Percentiles rank a stretch among this genome's conserved stretches.
phyloP scores from a whole-genome alignment of 2,113 vertebrate genomes.

The Miniopterus natalensis region DNA sequence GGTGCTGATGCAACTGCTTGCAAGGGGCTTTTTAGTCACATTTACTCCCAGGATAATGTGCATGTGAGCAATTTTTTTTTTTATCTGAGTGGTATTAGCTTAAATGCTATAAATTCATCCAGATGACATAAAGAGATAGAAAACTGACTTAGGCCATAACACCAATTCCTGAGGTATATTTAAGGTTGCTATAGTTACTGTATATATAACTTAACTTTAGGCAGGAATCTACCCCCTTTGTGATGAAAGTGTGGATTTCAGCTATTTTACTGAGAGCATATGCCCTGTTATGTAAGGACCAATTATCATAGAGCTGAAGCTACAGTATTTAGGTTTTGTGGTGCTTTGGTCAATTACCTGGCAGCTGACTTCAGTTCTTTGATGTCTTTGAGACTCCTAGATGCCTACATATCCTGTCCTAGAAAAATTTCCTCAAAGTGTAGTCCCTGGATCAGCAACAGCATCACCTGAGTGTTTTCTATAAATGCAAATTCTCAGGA shows the following conservation, averaged over 20 bases:
- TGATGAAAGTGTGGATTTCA: slow-evolving; percentile 17
- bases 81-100: not conserved
- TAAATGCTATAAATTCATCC: slow-evolving; percentile 37
- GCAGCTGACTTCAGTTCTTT: not conserved
- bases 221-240: not conserved
- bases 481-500: slow-evolving; percentile 38
- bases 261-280: slow-evolving; percentile 6
- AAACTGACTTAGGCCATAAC: not conserved
- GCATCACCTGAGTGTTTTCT: not conserved
- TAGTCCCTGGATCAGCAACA: not conserved
- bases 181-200: not conserved
- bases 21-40: not conserved
- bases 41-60: not conserved
- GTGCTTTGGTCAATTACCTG: not conserved
- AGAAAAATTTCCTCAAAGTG: not conserved
- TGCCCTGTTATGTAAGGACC: not conserved
- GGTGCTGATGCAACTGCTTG: slow-evolving; percentile 13
- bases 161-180: slow-evolving; percentile 1
- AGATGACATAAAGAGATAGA: not conserved
- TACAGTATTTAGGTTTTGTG: not conserved
- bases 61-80: not conserved
- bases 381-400: not conserved
- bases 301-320: not conserved
- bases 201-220: not conserved
- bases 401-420: not conserved